These are phyloP conservation scores for Bothrops alternatus DNA, from an alignment of 2,797 vertebrate species.

Conservation along the genomic window DNA sequence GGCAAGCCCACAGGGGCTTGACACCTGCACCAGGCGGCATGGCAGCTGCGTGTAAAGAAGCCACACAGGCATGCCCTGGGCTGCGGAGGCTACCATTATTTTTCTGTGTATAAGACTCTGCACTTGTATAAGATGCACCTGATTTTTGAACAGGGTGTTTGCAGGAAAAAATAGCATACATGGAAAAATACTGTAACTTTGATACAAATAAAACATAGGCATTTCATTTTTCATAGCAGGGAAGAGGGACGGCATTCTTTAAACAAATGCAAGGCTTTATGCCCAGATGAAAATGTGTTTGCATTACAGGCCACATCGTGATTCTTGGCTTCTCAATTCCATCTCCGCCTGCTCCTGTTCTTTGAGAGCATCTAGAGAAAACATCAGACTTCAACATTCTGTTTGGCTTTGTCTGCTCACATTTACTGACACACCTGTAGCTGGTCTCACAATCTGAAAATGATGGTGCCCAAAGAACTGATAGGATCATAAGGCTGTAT, in stretches of 20 bases:
- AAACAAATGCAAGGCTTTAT: not conserved
- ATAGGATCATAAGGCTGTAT: slow-evolving; percentile 1
- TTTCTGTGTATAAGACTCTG: too few species aligned
- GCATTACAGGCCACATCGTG: not conserved
- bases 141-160: too few species aligned
- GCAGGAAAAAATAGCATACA: too few species aligned
- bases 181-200: not conserved
- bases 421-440: not conserved
- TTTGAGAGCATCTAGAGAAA: not conserved
- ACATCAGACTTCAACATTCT: not conserved
- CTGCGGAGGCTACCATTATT: too few species aligned
- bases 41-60: too few species aligned
- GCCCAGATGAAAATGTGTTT: not conserved
- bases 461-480: not conserved
- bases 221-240: not conserved
- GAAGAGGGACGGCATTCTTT: not conserved
- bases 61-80: too few species aligned
- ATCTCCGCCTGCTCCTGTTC: not conserved
- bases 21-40: too few species aligned
- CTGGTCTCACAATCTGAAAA: not conserved
- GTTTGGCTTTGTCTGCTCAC: not conserved
- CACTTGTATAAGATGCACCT: too few species aligned
- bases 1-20: too few species aligned
- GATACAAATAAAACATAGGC: not conserved
- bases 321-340: not conserved